Base-by-base conservation (phyloP, 2,888 invertebrate genomes). In the Drosophila neutralis region DNA sequence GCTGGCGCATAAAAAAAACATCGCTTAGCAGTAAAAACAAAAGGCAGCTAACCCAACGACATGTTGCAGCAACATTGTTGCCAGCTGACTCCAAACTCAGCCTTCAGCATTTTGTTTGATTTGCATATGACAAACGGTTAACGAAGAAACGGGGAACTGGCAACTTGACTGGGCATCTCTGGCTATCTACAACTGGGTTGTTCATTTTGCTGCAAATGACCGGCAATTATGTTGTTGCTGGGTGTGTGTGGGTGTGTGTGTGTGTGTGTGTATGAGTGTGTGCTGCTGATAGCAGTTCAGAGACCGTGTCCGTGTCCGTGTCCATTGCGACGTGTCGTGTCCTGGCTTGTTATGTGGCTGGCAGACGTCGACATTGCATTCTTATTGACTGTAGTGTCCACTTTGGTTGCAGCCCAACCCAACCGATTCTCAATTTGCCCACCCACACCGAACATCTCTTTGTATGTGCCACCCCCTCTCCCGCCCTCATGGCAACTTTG, bases 151-250 rank as follows among this genome's bases (percentile, higher is more conserved):
- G 42, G 31, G 58, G n/a, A 56, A 49, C 13, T 7, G 59, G 61
- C 35, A 18, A 45, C 33, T 45, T 35, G 27, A 49, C 64, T 57
- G 61, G 13, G 24, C 42, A 53, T 48, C 57, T 49, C 51, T 42
- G 58, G 42, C 49, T 58, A 48, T 49, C 64, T 62, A 42, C 58
- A 56, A 21, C 31, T 33, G 54, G 63, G 65, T 70, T 90, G 89
- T 87, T 76, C 87, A 88, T 80, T 88, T 89, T 74, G 78, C 78
- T 84, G 89, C 80, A 91, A 90, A 91, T 91, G 91, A 90, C 87
- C 89, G 78, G 86, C 90, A 91, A 90, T 91, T 90, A 91, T 89
- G 81, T 87, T 89, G 83, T 82, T 84, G 72, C 66, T 71, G 66
- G 54, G 5, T 27, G 18, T 69, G 42, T 42, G 69, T 62, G 24